Conservation (phyloP, 2,113 vertebrate genomes). For the Rallus limicola region DNA sequence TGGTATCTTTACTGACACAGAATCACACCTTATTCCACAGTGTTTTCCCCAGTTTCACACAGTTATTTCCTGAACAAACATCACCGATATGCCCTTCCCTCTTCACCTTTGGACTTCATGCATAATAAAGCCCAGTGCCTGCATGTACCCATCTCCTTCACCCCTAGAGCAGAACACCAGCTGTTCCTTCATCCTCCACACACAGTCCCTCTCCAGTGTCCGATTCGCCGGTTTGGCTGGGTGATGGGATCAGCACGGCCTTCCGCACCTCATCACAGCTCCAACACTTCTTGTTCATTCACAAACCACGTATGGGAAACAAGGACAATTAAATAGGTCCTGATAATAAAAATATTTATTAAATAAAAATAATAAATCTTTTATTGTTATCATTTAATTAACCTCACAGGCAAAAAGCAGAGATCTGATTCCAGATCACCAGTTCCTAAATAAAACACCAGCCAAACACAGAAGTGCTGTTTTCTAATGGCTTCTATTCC, state of each 20-base stretch:
- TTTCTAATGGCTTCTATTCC: background rate
- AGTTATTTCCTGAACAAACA: background rate
- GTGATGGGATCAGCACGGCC: background rate
- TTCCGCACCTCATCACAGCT: background rate
- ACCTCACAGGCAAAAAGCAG: background rate
- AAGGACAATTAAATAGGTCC: background rate
- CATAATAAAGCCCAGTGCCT: background rate
- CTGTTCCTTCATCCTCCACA: background rate
- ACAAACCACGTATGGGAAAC: background rate
- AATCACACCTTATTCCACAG: background rate
- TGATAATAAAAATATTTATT: too few species aligned
- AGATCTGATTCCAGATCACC: background rate
- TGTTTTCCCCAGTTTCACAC: background rate
- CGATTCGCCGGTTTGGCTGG: background rate
- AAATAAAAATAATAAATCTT: background rate
- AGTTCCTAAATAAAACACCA: background rate
- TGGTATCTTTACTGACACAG: background rate
- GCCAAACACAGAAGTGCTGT: background rate
- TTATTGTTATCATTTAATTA: background rate
- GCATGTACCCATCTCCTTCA: background rate
- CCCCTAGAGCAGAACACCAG: background rate
- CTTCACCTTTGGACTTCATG: background rate
- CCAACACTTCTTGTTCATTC: background rate
- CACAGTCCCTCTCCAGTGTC: rapidly evolving
- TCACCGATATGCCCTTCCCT: background rate